Conservation (phyloP, 2,888 invertebrate genomes). For the Acanthococcus lagerstroemiae region DNA sequence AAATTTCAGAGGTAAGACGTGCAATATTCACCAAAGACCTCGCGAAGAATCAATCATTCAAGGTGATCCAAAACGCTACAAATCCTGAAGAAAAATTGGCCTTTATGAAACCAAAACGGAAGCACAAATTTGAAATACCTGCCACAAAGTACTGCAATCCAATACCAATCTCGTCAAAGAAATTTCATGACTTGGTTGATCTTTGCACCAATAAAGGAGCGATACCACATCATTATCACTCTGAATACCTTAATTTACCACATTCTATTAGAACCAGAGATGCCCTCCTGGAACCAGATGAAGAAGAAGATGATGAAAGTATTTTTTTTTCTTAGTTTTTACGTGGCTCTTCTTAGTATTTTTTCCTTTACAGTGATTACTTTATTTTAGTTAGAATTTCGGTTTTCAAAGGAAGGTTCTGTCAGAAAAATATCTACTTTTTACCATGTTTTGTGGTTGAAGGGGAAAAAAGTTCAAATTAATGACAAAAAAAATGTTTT, state of each 20-base stretch:
- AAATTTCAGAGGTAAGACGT: background rate
- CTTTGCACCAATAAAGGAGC: background rate
- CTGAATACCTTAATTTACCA: constrained; percentile 16
- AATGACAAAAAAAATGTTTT: background rate
- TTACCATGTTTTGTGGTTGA: background rate
- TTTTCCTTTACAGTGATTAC: background rate
- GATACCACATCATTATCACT: constrained; percentile 10
- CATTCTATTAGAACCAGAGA: background rate
- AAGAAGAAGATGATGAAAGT: background rate
- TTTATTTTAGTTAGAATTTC: background rate
- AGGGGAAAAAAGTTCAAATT: background rate
- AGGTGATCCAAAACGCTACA: background rate
- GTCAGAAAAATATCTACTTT: background rate
- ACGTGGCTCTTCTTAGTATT: background rate
- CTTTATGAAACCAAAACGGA: background rate
- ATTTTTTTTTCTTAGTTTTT: background rate
- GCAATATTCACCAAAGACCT: background rate
- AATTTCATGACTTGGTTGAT: constrained; percentile 4
- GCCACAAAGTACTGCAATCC: background rate
- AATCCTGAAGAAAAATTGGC: background rate
- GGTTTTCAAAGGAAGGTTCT: background rate
- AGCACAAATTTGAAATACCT: background rate
- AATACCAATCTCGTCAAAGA: constrained; percentile 7
- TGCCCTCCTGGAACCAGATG: constrained; percentile 6
- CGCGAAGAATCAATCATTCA: background rate